Conservation (phyloP, 2,888 invertebrate genomes). For the Drosophila merina region DNA sequence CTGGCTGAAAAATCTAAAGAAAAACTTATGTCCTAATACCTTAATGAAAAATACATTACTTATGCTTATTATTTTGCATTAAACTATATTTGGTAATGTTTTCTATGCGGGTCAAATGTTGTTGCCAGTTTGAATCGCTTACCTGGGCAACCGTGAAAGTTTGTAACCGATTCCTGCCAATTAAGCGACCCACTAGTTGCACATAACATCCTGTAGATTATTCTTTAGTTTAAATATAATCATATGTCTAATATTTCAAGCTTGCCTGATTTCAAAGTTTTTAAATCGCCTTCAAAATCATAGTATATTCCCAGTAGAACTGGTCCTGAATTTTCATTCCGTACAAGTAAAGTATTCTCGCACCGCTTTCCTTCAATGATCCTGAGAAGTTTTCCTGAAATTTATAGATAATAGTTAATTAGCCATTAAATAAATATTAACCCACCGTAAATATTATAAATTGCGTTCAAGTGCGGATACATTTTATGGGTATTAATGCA, state of each 20-base stretch:
- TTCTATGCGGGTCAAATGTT: conserved; percentile 75
- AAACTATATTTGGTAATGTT: conserved; percentile 78
- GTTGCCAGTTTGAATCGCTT: conserved; percentile 45
- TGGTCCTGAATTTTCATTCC: conserved; percentile 73
- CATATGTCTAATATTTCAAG: neutral
- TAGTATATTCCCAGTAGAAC: conserved; percentile 80
- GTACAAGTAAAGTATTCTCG: conserved; percentile 74
- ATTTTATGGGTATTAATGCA: conserved; percentile 72
- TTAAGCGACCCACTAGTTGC: conserved; percentile 77
- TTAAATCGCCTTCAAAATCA: conserved; percentile 72
- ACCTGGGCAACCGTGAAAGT: conserved; percentile 72
- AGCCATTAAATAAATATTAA: neutral
- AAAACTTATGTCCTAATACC: neutral
- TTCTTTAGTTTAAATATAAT: neutral
- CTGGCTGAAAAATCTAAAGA: conserved; percentile 7
- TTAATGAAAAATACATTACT: conserved; percentile 29
- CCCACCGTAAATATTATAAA: conserved; percentile 82
- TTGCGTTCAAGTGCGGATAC: conserved; percentile 63
- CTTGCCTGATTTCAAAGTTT: conserved; percentile 46
- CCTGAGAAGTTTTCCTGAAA: neutral
- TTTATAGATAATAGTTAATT: neutral
- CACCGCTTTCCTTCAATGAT: conserved; percentile 69
- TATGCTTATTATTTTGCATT: conserved; percentile 59
- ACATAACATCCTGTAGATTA: conserved; percentile 66
- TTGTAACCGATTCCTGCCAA: conserved; percentile 72